Base-by-base conservation (phyloP, 2,888 invertebrate species). In the Lymantria dispar region DNA sequence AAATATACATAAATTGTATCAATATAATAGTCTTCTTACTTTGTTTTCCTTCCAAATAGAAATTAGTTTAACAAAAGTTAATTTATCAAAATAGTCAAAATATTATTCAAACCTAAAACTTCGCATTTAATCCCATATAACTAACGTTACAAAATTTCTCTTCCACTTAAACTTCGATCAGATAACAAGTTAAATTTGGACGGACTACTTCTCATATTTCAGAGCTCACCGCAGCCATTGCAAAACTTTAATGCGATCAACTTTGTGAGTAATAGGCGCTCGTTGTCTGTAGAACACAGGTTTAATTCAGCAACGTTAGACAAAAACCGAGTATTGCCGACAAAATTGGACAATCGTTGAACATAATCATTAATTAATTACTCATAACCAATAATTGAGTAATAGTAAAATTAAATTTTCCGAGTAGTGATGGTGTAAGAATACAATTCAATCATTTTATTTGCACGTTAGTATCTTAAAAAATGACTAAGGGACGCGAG, bases 171-270 rank as follows among this genome's bases (percentile, higher is more conserved):
- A 53, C 46, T 68, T 63, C 57, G 56, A 70, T 71, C 61, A 64
- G 67, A 63, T 63, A 68, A 48, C 50, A 60, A 73, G 64, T 72
- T 68, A 64, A 69, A 73, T 72, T 74, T 70, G 61, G 73, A 56
- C 66, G 56, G 47, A 57, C 54, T 51, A 54, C 56, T 74, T 68
- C 72, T 80, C 77, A 83, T 81, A 83, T 83, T 83, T 84, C 74
- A 73, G 66, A 56, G 56, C 22, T 0, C n/a, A 40, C 8, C 7
- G 14, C 54, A 52, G 60, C 58, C 60, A 68, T 61, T 60, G 64
- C 67, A 72, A 78, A 85, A 84, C 76, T 85, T 83, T 80, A 79
- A 80, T 74, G 75, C 72, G 70, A 70, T 76, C 74, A 78, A 85
- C 74, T 84, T 84, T 76, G 66, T 75, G 76, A 79, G 79, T 79